phyloP scores from a whole-genome alignment of 2,797 vertebrate genomes.

The Thaleichthys pacificus region DNA sequence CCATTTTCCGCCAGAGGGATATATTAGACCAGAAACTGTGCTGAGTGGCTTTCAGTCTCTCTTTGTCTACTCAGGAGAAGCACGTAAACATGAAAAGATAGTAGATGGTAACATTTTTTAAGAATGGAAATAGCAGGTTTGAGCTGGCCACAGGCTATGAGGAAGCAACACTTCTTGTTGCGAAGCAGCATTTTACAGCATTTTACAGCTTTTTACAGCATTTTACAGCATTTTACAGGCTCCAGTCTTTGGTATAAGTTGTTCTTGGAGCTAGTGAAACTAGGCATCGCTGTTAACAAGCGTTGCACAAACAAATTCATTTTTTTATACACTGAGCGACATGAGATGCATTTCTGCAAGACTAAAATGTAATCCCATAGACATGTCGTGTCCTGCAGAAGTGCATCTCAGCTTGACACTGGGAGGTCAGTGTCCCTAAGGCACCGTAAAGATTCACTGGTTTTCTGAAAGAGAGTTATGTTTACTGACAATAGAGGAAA shows the following conservation, averaged over 20 bases:
- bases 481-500: neutral
- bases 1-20: conserved; percentile 17
- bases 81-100: neutral
- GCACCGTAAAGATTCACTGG: neutral
- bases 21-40: conserved; percentile 8
- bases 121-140: conserved; percentile 11
- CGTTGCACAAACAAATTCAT: neutral
- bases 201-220: too few species aligned
- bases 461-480: neutral
- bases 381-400: neutral
- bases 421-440: neutral
- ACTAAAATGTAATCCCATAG: neutral
- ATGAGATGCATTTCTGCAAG: neutral
- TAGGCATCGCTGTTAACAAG: neutral
- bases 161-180: conserved; percentile 52
- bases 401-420: neutral
- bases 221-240: neutral
- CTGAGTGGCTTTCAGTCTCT: conserved; percentile 23
- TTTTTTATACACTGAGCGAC: neutral
- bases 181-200: neutral
- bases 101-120: neutral
- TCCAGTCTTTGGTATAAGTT: too few species aligned
- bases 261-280: too few species aligned
- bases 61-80: conserved; percentile 4
- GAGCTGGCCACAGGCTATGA: conserved; percentile 43